Evolutionary conservation across 2,888 invertebrate species (phyloP), one percentile per base, ranked within the genome.

Genomic region (Sesia apiformis): DNA sequence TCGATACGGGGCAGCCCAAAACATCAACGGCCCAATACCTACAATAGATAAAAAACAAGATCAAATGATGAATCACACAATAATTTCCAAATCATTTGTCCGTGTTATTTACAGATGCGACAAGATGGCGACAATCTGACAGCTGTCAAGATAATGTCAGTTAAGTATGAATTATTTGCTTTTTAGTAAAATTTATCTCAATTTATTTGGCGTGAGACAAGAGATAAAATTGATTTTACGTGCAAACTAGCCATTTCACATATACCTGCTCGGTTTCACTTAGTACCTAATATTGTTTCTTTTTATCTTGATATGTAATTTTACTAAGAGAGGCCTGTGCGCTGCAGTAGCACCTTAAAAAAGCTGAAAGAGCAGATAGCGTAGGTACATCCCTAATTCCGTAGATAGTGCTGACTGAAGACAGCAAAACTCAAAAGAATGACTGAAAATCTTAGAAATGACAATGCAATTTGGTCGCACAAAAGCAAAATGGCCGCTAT

Each of bases 111-210:
- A 39, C 50, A 38, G 38, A 4, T 39, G 38, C 7, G 50, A 23
- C 50, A 50, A 50, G 38, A 50, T 50, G 50, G 50, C 50, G 50
- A 38, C 38, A 50, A 50, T 38, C 39, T 57, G 56, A 67, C 67
- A 67, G 55, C 60, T 67, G 67, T 67, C 67, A 69, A 54, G 79
- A 81, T 81, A 80, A 74, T 60, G 81, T 80, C 78, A 74, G 63
- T 46, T 80, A 76, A 78, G 69, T 71, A 73, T 79, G 82, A 84
- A 81, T 83, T 84, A 83, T 84, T 84, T 82, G 72, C 80, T 78
- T 83, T 81, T 83, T 82, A 81, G 66, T 39, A 67, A 62, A 50
- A 4, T 38, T 50, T 38, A 38, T 50, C 39, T 38, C 23, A 5
- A 6, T 38, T 50, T 50, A 38, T 50, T 50, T 46, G 46, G 46